Base-by-base conservation (phyloP, 2,888 invertebrate species). In the Eurytoma californica region DNA sequence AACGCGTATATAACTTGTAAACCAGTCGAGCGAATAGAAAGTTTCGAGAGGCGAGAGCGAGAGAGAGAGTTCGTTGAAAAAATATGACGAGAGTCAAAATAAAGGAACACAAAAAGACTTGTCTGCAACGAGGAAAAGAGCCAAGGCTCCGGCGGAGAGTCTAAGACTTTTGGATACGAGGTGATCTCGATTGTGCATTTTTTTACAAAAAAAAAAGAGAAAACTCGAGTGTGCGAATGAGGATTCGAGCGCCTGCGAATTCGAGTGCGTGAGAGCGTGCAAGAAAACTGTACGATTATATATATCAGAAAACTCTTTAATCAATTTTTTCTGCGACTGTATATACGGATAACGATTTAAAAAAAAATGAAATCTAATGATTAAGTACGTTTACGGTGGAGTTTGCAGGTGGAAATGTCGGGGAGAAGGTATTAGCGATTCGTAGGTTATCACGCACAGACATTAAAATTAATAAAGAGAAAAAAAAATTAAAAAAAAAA, bases 371-470 rank as follows among this genome's bases (percentile, higher is more conserved):
- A 39, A 39, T 39, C 7, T 81, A 49, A 68, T n/a, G 67, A 61
- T 79, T 79, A 72, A 79, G 63, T 72, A 78, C 65, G n/a, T 79
- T 39, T 75, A 73, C 28, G 58, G 69, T 55, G 16, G 18, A 70
- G 47, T 28, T 24, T 39, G 51, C 53, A 51, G 58, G 57, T 61
- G 39, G 57, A 70, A 47, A 78, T 81, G 7, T 39, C 72, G 73
- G 77, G 80, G 73, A 82, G 81, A 82, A 83, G 83, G 83, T 84
- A 79, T 83, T 83, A 82, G 82, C 80, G 77, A 83, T 81, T 83
- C 60, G 83, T 84, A 84, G 83, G 77, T 79, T 85, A 84, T 83
- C 82, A 83, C 85, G 85, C 84, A 85, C 85, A 84, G 82, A 83
- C 82, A 82, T 65, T 24, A n/a, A n/a, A 73, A 39, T 39, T 53